Evolutionary conservation across 2,113 vertebrate genomes (phyloP).

Genomic region (Cryptomyrus ogoouensis): DNA sequence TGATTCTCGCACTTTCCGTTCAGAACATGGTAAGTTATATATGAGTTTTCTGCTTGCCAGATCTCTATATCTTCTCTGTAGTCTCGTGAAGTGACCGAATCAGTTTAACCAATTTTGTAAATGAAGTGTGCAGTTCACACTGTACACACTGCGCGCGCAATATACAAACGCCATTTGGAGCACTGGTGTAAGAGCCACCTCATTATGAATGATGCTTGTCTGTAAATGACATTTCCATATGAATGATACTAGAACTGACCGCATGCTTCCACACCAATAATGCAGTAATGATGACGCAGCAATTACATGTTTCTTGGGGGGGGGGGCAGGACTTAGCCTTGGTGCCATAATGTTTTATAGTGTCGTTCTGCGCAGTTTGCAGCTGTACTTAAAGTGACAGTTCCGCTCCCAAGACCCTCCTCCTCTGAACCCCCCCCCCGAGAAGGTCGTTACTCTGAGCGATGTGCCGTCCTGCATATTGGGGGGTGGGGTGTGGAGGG

Average conservation of each 20-base stretch:
- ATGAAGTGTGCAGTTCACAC: neutral
- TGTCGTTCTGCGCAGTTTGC: neutral
- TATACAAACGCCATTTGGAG: neutral
- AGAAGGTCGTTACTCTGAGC: slow-evolving; percentile 3
- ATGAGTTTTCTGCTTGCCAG: neutral
- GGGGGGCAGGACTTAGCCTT: neutral
- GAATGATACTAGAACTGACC: neutral
- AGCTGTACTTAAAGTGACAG: neutral
- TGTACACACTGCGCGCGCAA: neutral
- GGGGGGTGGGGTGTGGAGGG: neutral
- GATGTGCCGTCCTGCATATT: neutral
- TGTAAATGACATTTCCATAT: neutral
- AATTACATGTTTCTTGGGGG: neutral
- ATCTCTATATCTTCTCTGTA: neutral
- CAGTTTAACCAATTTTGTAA: neutral
- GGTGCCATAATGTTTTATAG: too few species aligned
- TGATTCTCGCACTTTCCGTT: neutral
- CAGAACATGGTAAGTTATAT: neutral
- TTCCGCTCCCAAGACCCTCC: neutral
- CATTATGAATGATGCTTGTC: neutral
- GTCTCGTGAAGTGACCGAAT: neutral
- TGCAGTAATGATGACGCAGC: neutral
- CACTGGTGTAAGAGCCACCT: neutral
- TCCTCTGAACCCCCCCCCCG: neutral
- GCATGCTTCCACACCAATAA: neutral